phyloP scores from a whole-genome alignment of 2,113 vertebrate species.

The Halcyon malimbica region DNA sequence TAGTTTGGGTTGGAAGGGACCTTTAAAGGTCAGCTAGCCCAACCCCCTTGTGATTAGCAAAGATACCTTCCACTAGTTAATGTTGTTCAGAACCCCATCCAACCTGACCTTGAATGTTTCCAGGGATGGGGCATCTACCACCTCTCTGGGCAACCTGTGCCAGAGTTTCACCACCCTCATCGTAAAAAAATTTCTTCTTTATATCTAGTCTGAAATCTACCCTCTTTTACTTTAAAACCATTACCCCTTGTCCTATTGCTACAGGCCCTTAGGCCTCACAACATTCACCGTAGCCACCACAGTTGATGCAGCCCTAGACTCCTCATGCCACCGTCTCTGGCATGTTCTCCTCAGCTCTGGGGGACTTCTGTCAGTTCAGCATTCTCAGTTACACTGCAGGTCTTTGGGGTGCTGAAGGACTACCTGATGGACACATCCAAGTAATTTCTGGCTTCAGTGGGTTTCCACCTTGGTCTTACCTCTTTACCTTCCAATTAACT shows the following conservation, averaged over 20 bases:
- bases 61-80: not conserved
- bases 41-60: not conserved
- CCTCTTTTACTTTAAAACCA: not conserved
- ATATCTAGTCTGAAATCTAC: not conserved
- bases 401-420: not conserved
- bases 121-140: not conserved
- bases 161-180: not conserved
- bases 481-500: not conserved
- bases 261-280: not conserved
- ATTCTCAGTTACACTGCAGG: not conserved
- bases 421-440: not conserved
- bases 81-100: not conserved
- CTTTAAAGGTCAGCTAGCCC: not conserved
- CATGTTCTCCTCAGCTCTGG: rapidly evolving
- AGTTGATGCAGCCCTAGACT: not conserved
- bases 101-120: not conserved
- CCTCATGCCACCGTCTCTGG: not conserved
- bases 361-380: not conserved
- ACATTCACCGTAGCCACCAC: not conserved
- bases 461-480: not conserved
- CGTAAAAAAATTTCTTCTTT: not conserved
- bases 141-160: not conserved
- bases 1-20: not conserved
- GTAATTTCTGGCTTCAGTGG: not conserved
- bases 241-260: not conserved